Evolutionary conservation across 2,113 vertebrate genomes (phyloP), one percentile per base, ranked within the genome.

Genomic region (Anoura caudifer): DNA sequence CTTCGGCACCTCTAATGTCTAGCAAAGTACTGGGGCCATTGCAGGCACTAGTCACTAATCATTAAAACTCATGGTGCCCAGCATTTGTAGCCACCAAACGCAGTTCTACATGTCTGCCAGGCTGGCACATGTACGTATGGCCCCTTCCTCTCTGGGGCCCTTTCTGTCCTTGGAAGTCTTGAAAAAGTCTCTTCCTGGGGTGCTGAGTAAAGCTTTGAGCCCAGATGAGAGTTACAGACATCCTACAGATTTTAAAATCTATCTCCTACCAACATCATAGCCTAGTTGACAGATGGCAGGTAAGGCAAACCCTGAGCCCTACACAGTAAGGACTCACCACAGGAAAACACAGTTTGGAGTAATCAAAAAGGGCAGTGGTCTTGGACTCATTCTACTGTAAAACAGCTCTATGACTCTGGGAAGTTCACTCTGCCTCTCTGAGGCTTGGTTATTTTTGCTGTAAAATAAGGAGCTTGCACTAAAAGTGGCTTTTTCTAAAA

Each of bases 141-240:
- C 7, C 28, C 28, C 45, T 67, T 65, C 10, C 43, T 22, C 56
- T 75, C 69, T 45, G 10, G 93, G 45, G 31, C 31, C 20, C 31
- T 13, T n/a, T 80, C 41, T 94, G 69, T 38, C 83, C 38, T 59
- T 45, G 31, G 33, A 87, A 79, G 61, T n/a, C 50, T 79, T 79
- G 8, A 56, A 38, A 31, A 59, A 36, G 50, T 5, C 50, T 79
- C 54, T 26, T 41, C 6, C 22, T 73, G 45, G 54, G 36, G 16
- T 17, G 1, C 69, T 67, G 45, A 33, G 36, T 36, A 79, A 86
- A 54, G 28, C 45, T 70, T 24, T 22, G 67, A 65, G 17, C 75
- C 47, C 65, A 45, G 19, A 38, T 69, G 50, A 79, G 33, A 17
- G 16, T 47, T 87, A 43, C 26, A 43, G 50, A 31, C 2, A 7